These are phyloP conservation scores for Enoplosus armatus DNA, from an alignment of 2,797 vertebrate species.

Conservation along the genomic window DNA sequence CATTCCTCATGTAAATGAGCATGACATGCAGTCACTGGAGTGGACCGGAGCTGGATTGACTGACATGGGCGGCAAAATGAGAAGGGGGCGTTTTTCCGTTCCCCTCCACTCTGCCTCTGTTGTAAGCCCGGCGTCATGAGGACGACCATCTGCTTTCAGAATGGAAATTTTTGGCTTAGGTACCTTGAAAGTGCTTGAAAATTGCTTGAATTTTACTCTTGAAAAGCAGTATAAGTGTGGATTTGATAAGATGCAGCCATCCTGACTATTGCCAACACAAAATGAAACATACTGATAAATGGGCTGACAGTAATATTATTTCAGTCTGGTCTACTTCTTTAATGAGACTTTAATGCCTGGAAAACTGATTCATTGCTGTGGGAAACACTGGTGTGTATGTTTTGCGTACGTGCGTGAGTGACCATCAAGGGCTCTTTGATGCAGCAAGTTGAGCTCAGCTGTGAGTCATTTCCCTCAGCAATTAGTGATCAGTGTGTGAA, in stretches of 20 bases:
- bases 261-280: not conserved
- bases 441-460: constrained; percentile 35
- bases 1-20: not conserved
- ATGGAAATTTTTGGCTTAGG: no score
- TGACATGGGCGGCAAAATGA: no score
- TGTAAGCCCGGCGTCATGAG: no score
- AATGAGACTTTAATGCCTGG: constrained; percentile 25
- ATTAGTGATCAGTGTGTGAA: constrained; percentile 49
- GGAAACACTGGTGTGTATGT: constrained; percentile 47
- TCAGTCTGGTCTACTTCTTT: constrained; percentile 4
- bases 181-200: no score
- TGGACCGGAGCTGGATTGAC: no score
- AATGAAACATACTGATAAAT: constrained; percentile 3
- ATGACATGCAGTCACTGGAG: not conserved
- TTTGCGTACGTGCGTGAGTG: constrained; percentile 10
- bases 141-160: no score
- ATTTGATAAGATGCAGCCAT: not conserved
- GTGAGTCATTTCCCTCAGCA: constrained; percentile 57
- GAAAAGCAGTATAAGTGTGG: no score
- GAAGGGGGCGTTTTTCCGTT: no score
- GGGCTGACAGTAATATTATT: not conserved
- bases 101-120: no score
- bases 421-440: constrained; percentile 64
- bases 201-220: no score
- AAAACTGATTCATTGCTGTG: constrained; percentile 39